Evolutionary conservation across 2,888 invertebrate species (phyloP), one percentile per base, ranked within the genome.

Genomic region (Agrenia bidenticulata): DNA sequence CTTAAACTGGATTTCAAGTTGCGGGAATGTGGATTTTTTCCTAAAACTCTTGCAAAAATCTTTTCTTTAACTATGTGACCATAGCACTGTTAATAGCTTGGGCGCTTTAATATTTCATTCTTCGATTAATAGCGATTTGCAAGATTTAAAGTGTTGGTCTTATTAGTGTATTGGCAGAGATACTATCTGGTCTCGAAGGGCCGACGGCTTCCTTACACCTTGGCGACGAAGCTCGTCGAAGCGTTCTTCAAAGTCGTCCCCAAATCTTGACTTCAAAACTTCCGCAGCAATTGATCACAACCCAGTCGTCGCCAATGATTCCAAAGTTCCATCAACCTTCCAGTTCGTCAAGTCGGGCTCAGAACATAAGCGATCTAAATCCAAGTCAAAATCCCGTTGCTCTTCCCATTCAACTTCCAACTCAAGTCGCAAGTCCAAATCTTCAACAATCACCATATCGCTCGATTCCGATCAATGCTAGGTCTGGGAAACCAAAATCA

Each of bases 181-280:
- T 69, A 17, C 51, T 69, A 19, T 63, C 66, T 19, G 57, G 61
- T 26, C 63, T 66, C 21, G 69, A 66, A 60, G 63, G 63, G 39
- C 51, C 24, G 37, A 32, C 41, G 21, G 32, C 26, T 27, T 24
- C 55, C 55, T 55, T 32, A 32, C 24, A 26, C 32, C 26, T 32
- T 7, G 4, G 32, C 11, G 11, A 7, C 32, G 32, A 32, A 32
- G 11, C 4, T 32, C 32, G 32, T 32, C 32, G 5, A 11, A 32
- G 5, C 11, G 32, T 32, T 4, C 51, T 19, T 5, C 21, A 51
- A 21, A 51, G 4, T 21, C 51, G 15, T 4, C 51, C 13, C 51
- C 51, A 5, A 19, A 9, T 19, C 51, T 23, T 23, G 23, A 21
- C 4, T 7, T 9, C 19, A 51, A 51, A 51, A 7, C 51, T 19